A percentile compares a stretch with the other conserved stretches of the same genome.
Evolutionary conservation across 2,113 vertebrate genomes (phyloP).

Genomic region (Gallinago jamesoni): DNA sequence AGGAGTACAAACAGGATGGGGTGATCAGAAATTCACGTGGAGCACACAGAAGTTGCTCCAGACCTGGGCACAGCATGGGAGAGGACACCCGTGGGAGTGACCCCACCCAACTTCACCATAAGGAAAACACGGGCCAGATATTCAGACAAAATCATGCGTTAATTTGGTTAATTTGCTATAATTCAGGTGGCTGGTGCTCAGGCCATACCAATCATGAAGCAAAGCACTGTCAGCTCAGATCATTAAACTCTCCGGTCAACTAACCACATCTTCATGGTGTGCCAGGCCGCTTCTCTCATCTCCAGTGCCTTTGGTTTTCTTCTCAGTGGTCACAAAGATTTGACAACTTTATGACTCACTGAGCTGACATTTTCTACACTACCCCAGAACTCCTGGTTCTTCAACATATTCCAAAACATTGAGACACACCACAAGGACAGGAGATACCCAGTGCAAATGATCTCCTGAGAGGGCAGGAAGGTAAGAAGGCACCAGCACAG

Average conservation of each 20-base stretch:
- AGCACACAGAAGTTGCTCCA: not conserved
- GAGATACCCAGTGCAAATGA: not conserved
- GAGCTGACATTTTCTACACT: not conserved
- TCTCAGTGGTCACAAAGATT: not conserved
- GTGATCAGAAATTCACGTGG: fast-evolving
- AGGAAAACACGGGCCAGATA: not conserved
- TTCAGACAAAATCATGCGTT: not conserved
- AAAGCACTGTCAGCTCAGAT: conserved; percentile 14
- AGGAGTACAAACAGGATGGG: fast-evolving
- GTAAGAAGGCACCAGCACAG: not conserved
- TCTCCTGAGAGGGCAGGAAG: not conserved
- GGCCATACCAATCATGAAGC: not conserved
- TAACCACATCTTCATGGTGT: not conserved
- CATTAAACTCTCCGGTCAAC: not conserved
- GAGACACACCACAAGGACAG: not conserved
- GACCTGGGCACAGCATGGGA: not conserved
- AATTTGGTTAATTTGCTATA: conserved; percentile 7
- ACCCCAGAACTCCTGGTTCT: not conserved
- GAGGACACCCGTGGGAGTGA: not conserved
- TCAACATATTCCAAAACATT: not conserved
- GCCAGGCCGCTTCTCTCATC: not conserved
- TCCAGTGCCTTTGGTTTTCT: conserved; percentile 15
- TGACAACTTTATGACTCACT: conserved; percentile 21
- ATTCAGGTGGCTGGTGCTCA: conserved; percentile 19
- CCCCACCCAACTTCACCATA: not conserved